These are phyloP conservation scores for Clanis bilineata DNA, from an alignment of 2,888 invertebrate species.

Conservation along the genomic window DNA sequence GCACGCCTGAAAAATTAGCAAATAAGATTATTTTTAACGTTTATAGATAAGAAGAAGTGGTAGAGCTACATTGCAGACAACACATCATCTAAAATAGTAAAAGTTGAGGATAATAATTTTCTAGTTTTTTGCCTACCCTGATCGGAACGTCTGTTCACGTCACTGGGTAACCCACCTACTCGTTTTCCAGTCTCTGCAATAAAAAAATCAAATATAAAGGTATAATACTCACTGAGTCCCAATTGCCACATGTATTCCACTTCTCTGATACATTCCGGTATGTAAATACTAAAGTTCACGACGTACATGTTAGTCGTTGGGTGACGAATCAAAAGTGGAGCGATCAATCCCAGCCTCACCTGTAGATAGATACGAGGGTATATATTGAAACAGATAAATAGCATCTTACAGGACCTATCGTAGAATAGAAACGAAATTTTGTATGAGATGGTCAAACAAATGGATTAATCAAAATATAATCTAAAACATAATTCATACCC, in stretches of 20 bases:
- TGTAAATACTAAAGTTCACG: slow-evolving; percentile 88
- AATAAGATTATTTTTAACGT: background rate
- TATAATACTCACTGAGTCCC: slow-evolving; percentile 78
- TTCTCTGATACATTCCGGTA: slow-evolving; percentile 88
- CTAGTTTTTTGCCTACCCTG: too few relatives aligned
- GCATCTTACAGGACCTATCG: too few relatives aligned
- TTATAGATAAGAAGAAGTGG: too few relatives aligned
- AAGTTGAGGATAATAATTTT: too few relatives aligned
- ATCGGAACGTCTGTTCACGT: too few relatives aligned
- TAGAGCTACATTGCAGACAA: too few relatives aligned
- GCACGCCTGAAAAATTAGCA: slow-evolving; percentile 78
- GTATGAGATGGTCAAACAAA: too few relatives aligned
- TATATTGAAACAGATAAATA: background rate
- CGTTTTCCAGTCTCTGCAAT: background rate
- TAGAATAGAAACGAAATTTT: background rate
- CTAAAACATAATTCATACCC: too few relatives aligned
- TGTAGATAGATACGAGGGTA: slow-evolving; percentile 36
- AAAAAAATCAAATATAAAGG: background rate
- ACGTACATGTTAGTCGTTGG: slow-evolving; percentile 84
- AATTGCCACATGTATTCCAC: slow-evolving; percentile 91
- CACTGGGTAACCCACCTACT: too few relatives aligned
- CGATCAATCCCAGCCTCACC: slow-evolving; percentile 85
- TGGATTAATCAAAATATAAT: too few relatives aligned
- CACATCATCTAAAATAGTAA: too few relatives aligned
- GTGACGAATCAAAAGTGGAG: slow-evolving; percentile 87